Evolutionary conservation across 1,140 invertebrate species (phyloP), one percentile per base, ranked within the genome.

Genomic region (Orussus abietinus): DNA sequence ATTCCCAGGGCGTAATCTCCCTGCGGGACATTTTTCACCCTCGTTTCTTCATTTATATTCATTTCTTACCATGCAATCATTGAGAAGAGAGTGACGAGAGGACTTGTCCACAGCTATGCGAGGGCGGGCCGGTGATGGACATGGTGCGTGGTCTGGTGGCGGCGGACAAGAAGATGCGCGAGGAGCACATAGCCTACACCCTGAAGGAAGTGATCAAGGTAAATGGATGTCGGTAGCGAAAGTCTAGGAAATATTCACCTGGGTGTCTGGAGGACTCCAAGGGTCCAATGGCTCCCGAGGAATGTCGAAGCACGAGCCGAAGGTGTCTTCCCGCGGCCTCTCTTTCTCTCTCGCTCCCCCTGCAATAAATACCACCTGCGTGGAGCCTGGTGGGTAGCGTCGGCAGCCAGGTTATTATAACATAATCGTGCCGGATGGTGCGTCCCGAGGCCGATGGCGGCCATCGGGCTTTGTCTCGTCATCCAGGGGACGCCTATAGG

Each of bases 101-200:
- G n/a, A 13, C 17, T 38, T 47, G 48, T 57, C 78, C 76, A 37
- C 64, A 93, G 90, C 72, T 86, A 37, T 91, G 86, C 73, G 79
- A 91, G 55, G 85, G 83, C 28, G 89, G 90, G 22, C 79, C 88
- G 10, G 82, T 88, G 12, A 83, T 85, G 37, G 85, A 92, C 60
- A 75, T 94, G 55, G 82, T 87, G 9, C 80, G 80, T 50, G 81
- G 79, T 44, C 66, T 92, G 30, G 60, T 82, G 9, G 74, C 76
- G 15, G 68, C 77, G 40, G 81, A 85, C 58, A 82, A 82, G 62
- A 80, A 83, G 68, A 81, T 92, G 78, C 78, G 78, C 21, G 90
- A 94, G 65, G 83, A 88, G 59, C 84, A 94, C 56, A 91, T 94
- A 45, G 88, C 84, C 34, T 90, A 85, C 65, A 86, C 94, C 51